These are phyloP conservation scores for Otus sunia DNA, from an alignment of 2,113 vertebrate genomes.

Conservation along the genomic window DNA sequence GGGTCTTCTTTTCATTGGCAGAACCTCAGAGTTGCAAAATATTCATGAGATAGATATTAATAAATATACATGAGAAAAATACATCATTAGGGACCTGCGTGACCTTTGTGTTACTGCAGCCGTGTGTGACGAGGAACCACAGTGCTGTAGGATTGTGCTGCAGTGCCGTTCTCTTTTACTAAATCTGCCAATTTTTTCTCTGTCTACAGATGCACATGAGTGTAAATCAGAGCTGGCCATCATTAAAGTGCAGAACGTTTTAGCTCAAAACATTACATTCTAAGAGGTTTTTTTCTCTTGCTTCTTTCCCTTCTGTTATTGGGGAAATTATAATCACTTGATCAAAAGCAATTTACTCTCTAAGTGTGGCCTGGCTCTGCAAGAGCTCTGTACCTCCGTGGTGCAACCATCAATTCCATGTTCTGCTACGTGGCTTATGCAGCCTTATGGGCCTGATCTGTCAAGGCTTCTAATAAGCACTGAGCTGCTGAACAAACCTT, in stretches of 20 bases:
- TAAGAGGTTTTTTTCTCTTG: neutral
- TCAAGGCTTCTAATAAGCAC: neutral
- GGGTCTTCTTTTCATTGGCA: neutral
- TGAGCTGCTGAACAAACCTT: neutral
- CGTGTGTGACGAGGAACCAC: neutral
- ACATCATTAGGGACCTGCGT: neutral
- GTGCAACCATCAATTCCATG: neutral
- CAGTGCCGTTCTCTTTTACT: neutral
- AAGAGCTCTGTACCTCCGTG: neutral
- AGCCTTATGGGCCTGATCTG: neutral
- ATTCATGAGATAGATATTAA: neutral
- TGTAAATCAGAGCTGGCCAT: neutral
- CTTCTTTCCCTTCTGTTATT: neutral
- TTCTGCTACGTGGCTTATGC: conserved; percentile 5
- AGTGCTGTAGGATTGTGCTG: neutral
- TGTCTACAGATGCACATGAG: neutral
- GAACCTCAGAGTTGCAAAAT: neutral
- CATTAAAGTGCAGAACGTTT: neutral
- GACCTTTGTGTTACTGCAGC: neutral
- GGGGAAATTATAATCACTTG: neutral
- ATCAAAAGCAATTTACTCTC: neutral
- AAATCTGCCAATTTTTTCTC: neutral
- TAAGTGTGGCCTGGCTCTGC: conserved; percentile 1
- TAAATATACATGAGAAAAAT: neutral
- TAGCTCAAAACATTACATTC: neutral